phyloP scores from a whole-genome alignment of 2,888 invertebrate genomes.

The Gasteruption jaculator region DNA sequence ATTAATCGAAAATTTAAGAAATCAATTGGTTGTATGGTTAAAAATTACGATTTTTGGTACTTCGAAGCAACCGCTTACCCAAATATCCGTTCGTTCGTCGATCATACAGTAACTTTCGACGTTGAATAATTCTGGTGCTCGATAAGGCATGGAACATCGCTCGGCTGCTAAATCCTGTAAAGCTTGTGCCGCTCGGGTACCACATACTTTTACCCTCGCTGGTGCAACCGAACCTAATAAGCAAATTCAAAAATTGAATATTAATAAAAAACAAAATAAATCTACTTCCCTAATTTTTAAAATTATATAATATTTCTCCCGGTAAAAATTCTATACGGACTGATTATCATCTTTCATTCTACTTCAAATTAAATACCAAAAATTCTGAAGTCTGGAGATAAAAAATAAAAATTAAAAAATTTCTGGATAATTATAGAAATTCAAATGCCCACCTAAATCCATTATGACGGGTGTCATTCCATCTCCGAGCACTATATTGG shows the following conservation, averaged over 20 bases:
- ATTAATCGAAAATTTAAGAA: no score
- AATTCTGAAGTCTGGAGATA: not conserved
- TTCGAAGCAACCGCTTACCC: no score
- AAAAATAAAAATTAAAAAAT: not conserved
- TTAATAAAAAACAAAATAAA: slow-evolving; percentile 12
- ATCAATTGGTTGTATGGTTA: no score
- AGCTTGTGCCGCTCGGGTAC: slow-evolving; percentile 65
- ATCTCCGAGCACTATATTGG: slow-evolving; percentile 74
- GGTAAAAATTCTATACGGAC: not conserved
- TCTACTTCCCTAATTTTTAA: slow-evolving; percentile 2
- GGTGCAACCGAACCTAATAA: slow-evolving; percentile 61
- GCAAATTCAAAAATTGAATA: slow-evolving; percentile 11
- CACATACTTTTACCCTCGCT: slow-evolving; percentile 63
- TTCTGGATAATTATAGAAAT: slow-evolving; percentile 7
- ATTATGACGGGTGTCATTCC: slow-evolving; percentile 71
- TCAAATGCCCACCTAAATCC: slow-evolving; percentile 63
- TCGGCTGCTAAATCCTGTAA: slow-evolving; percentile 79
- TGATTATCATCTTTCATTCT: not conserved
- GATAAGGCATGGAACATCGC: slow-evolving; percentile 81
- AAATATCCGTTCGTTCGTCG: slow-evolving; percentile 82
- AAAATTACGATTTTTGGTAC: no score
- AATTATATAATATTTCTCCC: slow-evolving; percentile 1
- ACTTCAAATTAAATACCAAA: not conserved
- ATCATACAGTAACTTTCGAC: slow-evolving; percentile 77
- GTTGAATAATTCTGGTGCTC: slow-evolving; percentile 83